Base-by-base conservation (phyloP, 1,140 invertebrate genomes). In the Drosophila guanche region DNA sequence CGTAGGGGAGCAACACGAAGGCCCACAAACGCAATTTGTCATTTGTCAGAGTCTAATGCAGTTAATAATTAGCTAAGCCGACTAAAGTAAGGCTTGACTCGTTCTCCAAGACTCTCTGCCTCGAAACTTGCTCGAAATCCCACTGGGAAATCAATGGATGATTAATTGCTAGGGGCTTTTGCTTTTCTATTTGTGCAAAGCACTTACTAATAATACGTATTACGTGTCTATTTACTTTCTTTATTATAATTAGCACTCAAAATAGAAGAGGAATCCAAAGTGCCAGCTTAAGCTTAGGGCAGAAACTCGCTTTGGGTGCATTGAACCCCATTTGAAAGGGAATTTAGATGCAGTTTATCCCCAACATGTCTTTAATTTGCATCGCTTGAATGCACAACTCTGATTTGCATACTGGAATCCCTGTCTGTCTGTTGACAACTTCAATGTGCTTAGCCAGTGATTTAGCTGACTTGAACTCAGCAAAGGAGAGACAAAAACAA, bases 21-120 rank as follows among this genome's bases (percentile, higher is more conserved):
- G 46, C 42, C 12, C 10, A 40, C 41, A 48, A 56, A 56, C 65
- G 66, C 81, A 88, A 88, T 86, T 86, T 86, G 78, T 86, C 81
- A 86, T 86, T 77, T 86, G 81, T 86, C 81, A 88, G 57, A 69
- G 53, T 62, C 48, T 85, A 84, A 84, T 84, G 80, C 80, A 86
- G 73, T 81, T 88, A 81, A 86, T 86, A 86, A 88, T 86, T 86
- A 88, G 76, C 73, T 66, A 61, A 60, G 54, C 69, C 53, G 33
- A 56, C 66, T 69, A 69, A 69, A n/a, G n/a, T n/a, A 67, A 68
- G 54, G 50, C 48, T 5, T 47, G 62, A 46, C 41, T 66, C 46
- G n/a, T n/a, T n/a, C n/a, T n/a, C n/a, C n/a, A n/a, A n/a, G n/a
- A n/a, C n/a, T 1, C 46, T 4, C 4, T 37, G 33, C 51, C 66